Conservation (phyloP, 2,113 vertebrate species). For the Otolemur garnettii region DNA sequence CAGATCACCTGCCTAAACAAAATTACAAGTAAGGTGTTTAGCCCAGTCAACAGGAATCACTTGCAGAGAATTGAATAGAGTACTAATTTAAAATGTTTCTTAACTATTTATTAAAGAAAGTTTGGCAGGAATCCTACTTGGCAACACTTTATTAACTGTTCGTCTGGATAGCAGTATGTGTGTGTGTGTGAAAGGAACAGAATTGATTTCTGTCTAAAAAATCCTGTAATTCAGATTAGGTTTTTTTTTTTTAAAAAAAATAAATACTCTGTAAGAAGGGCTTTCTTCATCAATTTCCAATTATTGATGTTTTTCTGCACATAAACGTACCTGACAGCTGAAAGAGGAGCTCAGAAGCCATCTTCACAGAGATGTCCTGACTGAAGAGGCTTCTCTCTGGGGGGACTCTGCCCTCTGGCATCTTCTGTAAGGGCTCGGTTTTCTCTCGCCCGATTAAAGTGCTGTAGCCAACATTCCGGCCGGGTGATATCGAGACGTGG, state of each 20-base stretch:
- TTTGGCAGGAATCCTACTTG: conserved; percentile 52
- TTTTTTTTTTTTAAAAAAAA: no score
- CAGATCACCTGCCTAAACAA: conserved; percentile 42
- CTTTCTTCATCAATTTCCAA: neutral
- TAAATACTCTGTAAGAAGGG: neutral
- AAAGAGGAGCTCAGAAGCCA: conserved; percentile 99
- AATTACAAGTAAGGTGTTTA: conserved; percentile 49
- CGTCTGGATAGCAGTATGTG: neutral
- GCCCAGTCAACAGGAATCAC: neutral
- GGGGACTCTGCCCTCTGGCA: conserved; percentile 92
- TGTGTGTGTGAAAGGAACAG: neutral
- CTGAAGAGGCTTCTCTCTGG: conserved; percentile 98
- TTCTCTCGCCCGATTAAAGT: conserved; percentile 95
- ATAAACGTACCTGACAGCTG: conserved; percentile 94
- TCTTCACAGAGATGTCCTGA: conserved; percentile 99
- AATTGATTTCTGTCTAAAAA: conserved; percentile 42
- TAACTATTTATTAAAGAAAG: conserved; percentile 64
- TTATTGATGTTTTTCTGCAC: neutral
- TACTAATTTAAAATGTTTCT: conserved; percentile 57
- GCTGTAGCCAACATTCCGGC: conserved; percentile 93
- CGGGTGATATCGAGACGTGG: conserved; percentile 89
- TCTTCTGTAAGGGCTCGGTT: conserved; percentile 91
- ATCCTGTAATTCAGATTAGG: neutral
- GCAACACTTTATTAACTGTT: conserved; percentile 15
- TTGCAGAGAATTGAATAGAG: conserved; percentile 38